phyloP scores from a whole-genome alignment of 2,113 vertebrate genomes.

The Prionailurus viverrinus region DNA sequence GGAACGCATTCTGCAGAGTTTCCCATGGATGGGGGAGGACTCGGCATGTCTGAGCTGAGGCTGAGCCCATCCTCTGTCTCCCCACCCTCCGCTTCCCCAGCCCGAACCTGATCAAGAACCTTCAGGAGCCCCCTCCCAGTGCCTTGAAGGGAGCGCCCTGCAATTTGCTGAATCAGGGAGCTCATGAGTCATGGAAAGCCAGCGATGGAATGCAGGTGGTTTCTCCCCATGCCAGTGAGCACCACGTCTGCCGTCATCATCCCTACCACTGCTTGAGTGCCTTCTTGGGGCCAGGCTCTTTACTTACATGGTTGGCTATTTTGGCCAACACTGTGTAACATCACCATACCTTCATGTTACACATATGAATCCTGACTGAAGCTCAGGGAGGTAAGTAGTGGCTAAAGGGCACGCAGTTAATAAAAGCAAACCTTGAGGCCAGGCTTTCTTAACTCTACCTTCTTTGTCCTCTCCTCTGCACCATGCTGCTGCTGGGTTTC shows the following conservation, averaged over 20 bases:
- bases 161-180: slow-evolving; percentile 54
- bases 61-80: neutral
- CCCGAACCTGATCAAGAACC: neutral
- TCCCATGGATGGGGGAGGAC: slow-evolving; percentile 42
- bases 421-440: neutral
- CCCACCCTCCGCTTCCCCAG: neutral
- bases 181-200: slow-evolving; percentile 34
- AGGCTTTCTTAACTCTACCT: neutral
- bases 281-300: neutral
- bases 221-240: neutral
- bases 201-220: neutral
- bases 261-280: neutral
- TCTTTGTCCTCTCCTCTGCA: neutral
- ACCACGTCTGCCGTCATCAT: neutral
- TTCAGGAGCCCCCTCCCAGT: neutral
- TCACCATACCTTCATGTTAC: neutral
- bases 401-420: neutral
- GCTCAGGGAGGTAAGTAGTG: neutral
- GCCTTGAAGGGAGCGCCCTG: neutral
- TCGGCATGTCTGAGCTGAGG: neutral
- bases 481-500: neutral
- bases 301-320: neutral
- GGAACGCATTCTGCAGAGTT: neutral
- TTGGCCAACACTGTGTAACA: neutral
- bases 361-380: neutral